These are phyloP conservation scores for Porites lutea DNA, from an alignment of 64 coral and sea anemone genomes.

Conservation along the genomic window DNA sequence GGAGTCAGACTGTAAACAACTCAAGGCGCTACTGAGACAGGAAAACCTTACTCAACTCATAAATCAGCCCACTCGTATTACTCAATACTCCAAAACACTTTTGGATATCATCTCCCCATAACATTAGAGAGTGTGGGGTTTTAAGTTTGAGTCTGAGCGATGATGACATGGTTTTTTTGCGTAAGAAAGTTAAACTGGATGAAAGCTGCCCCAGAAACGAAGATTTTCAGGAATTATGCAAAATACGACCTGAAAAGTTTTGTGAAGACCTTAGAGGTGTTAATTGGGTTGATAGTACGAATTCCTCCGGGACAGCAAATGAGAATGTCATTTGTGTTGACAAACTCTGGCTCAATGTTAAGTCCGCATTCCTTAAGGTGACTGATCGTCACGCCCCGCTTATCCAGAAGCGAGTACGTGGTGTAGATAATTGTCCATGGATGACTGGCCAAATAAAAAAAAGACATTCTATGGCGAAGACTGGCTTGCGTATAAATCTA, in stretches of 20 bases:
- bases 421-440: slow-evolving; percentile 25
- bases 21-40: neutral
- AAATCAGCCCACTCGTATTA: neutral
- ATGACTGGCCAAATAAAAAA: neutral
- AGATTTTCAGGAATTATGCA: too few species aligned
- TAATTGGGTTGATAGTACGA: too few species aligned
- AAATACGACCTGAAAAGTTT: too few species aligned
- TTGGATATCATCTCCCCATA: neutral
- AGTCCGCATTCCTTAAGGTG: neutral
- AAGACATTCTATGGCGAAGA: slow-evolving; percentile 15
- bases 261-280: too few species aligned
- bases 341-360: neutral
- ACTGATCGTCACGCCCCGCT: slow-evolving; percentile 52
- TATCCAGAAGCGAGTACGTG: slow-evolving; percentile 46
- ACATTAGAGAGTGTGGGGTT: neutral
- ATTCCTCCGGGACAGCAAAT: too few species aligned
- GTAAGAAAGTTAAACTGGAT: neutral
- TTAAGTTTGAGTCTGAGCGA: slow-evolving; percentile 11
- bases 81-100: neutral
- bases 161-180: neutral
- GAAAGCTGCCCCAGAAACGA: too few species aligned
- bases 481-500: slow-evolving; percentile 17
- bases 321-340: neutral
- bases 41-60: neutral
- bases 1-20: slow-evolving; percentile 1